Evolutionary conservation across 2,888 invertebrate species (phyloP), one percentile per base, ranked within the genome.

Genomic region (Phaedon cochleariae): DNA sequence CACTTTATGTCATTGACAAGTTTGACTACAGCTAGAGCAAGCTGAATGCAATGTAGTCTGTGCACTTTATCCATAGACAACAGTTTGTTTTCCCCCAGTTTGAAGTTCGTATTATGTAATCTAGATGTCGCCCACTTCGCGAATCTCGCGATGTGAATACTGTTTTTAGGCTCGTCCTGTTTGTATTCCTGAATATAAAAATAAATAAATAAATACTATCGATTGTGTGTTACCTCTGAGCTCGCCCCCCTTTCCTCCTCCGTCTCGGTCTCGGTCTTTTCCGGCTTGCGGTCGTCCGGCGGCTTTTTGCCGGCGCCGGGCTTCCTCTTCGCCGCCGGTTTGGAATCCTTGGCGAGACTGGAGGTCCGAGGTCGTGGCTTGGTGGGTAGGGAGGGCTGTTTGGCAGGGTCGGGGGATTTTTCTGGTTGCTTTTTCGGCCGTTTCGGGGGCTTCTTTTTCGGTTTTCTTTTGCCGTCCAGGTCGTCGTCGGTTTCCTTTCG

Each of bases 401-500:
- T 15, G 3, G 41, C 15, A 15, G 9, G 34, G 4, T 37, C 21
- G 3, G 63, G 26, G 21, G 59, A 49, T 55, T 58, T 58, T 31
- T 64, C 55, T 15, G 53, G 21, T 18, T 64, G 62, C 65, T 71
- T 69, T 65, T 68, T 62, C 3, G n/a, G 59, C 66, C 62, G 59
- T 69, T 71, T 64, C 48, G 73, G 15, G 41, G 64, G 59, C 52
- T 68, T 74, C 70, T 69, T 74, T 64, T 74, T 76, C 20, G 68
- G 22, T 62, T 72, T 74, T 59, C 74, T 74, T 67, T 77, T 78
- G 37, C 71, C 71, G 31, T 74, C 73, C 9, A 72, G 71, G 55
- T 82, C 81, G 59, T 82, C 82, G 46, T 82, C 82, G 31, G 77
- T 80, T 62, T 81, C 81, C 70, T 78, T 5, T 26, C 21, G 21